Evolutionary conservation across 1,140 invertebrate species (phyloP).

Genomic region (Cyphomyrmex costatus): DNA sequence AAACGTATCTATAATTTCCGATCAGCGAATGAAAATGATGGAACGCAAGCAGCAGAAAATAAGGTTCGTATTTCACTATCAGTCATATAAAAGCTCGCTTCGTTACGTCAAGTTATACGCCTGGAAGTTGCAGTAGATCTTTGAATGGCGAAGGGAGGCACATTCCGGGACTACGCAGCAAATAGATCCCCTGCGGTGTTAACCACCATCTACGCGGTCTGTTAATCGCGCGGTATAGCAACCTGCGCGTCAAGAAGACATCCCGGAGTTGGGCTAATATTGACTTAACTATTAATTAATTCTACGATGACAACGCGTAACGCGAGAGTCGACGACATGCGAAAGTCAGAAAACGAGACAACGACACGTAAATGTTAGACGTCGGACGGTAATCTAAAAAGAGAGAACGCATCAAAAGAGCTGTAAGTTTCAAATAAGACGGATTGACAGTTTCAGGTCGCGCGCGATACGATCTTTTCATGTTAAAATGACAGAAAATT

Average conservation of each 20-base stretch:
- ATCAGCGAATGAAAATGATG: background rate
- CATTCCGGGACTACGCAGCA: constrained; percentile 71
- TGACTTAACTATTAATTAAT: constrained; percentile 52
- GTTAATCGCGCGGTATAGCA: constrained; percentile 76
- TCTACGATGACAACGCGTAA: background rate
- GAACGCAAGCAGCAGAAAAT: background rate
- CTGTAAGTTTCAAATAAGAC: background rate
- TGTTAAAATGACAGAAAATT: constrained; percentile 6
- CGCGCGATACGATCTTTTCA: background rate
- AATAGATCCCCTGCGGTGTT: constrained; percentile 79
- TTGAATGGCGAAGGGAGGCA: constrained; percentile 75
- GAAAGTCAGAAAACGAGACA: constrained; percentile 1
- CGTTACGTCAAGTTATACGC: constrained; percentile 74
- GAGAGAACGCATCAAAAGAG: background rate
- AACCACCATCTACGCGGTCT: constrained; percentile 69
- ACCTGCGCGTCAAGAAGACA: constrained; percentile 13
- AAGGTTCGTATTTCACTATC: constrained; percentile 65
- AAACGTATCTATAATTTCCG: background rate
- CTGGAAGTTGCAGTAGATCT: constrained; percentile 77
- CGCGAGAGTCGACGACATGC: constrained; percentile 1
- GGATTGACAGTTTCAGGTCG: background rate
- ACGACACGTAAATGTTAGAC: background rate
- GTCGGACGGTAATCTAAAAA: background rate
- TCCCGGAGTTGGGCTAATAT: constrained; percentile 17
- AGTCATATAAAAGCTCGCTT: constrained; percentile 65